phyloP scores from a whole-genome alignment of 2,888 invertebrate genomes.

The Eupithecia dodoneata region DNA sequence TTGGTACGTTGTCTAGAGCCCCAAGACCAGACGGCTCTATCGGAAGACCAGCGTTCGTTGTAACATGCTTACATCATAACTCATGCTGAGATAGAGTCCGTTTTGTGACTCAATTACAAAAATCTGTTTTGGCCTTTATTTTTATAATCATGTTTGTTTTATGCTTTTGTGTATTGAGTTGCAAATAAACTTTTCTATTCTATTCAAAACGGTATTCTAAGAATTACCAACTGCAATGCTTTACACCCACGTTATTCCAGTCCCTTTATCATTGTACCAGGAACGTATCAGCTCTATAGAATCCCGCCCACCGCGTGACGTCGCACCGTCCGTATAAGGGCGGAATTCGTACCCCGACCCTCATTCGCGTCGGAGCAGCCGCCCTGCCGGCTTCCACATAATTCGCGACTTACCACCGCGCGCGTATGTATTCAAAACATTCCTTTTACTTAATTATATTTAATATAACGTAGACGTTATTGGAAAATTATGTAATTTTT shows the following conservation, averaged over 20 bases:
- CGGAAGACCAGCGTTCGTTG: no score
- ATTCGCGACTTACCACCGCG: conserved; percentile 66
- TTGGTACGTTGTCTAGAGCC: no score
- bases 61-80: no score
- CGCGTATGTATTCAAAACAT: conserved; percentile 71
- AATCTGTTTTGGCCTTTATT: no score
- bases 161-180: no score
- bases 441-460: conserved; percentile 17
- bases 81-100: no score
- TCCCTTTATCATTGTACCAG: conserved; percentile 12
- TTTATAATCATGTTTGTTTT: no score
- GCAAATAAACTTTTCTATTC: no score
- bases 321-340: conserved; percentile 71
- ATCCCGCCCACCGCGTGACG: conserved; percentile 66
- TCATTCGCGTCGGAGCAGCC: conserved; percentile 73
- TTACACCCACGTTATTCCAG: conserved; percentile 5
- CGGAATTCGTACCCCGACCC: conserved; percentile 54
- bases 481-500: not conserved
- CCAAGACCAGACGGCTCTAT: no score
- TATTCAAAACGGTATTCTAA: not conserved
- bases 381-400: conserved; percentile 64
- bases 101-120: no score
- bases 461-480: not conserved
- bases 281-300: conserved; percentile 50
- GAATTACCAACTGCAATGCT: not conserved